phyloP scores from a whole-genome alignment of 2,797 vertebrate genomes.

The Antennarius maculatus region DNA sequence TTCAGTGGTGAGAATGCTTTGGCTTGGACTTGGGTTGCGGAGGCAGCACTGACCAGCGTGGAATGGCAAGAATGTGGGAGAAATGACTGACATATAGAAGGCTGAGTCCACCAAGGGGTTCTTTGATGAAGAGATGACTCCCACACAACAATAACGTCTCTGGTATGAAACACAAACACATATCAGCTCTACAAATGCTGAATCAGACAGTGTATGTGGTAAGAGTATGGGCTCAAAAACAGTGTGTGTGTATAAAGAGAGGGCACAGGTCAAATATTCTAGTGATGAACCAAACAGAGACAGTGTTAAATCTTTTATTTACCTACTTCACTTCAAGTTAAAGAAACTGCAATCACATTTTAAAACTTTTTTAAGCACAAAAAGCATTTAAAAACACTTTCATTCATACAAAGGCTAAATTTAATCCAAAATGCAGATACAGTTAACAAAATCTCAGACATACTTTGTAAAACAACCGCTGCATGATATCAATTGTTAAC shows the following conservation, averaged over 20 bases:
- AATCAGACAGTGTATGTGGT: constrained; percentile 35
- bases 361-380: constrained; percentile 28
- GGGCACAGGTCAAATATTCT: constrained; percentile 10
- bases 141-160: constrained; percentile 65
- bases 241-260: constrained; percentile 10
- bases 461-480: constrained; percentile 30
- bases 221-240: constrained; percentile 1
- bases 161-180: constrained; percentile 64
- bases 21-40: constrained; percentile 50
- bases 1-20: constrained; percentile 37
- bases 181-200: constrained; percentile 68
- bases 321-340: constrained; percentile 47
- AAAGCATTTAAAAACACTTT: constrained; percentile 20
- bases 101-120: constrained; percentile 40
- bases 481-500: constrained; percentile 41
- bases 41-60: constrained; percentile 38
- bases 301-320: constrained; percentile 62
- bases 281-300: constrained; percentile 38
- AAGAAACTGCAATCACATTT: constrained; percentile 43
- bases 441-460: constrained; percentile 23
- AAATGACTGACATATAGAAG: constrained; percentile 50
- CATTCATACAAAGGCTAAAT: constrained; percentile 43
- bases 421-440: constrained; percentile 33
- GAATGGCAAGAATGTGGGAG: constrained; percentile 73
- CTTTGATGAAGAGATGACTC: constrained; percentile 61